phyloP scores from a whole-genome alignment of 2,797 vertebrate genomes.

The Coracias cyanogaster region DNA sequence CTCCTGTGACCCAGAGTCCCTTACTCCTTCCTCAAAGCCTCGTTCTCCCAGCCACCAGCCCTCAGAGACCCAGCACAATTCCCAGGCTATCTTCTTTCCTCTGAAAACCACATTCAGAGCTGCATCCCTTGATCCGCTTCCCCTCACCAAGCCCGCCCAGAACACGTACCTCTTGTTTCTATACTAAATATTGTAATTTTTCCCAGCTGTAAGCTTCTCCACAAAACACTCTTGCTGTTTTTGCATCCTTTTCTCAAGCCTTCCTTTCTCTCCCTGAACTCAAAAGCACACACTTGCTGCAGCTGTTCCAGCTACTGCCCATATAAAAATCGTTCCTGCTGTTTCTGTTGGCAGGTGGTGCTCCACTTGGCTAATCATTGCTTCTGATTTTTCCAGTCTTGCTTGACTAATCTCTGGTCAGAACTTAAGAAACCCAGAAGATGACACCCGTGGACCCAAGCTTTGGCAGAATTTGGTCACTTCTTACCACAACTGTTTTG shows the following conservation, averaged over 20 bases:
- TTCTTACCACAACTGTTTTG: slow-evolving; percentile 86
- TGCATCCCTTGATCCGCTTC: neutral
- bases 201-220: neutral
- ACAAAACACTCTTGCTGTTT: neutral
- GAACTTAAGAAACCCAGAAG: neutral
- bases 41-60: neutral
- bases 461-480: neutral
- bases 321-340: neutral
- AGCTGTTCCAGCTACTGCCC: neutral
- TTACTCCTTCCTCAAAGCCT: neutral
- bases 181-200: neutral
- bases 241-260: neutral
- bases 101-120: neutral
- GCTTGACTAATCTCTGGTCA: neutral
- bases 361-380: neutral
- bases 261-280: neutral
- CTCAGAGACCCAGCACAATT: neutral
- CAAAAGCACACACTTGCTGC: neutral
- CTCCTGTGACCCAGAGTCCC: neutral
- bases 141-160: neutral
- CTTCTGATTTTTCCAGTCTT: neutral
- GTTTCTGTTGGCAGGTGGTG: neutral
- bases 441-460: neutral
- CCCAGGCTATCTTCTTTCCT: neutral
- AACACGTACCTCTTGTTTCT: neutral